Base-by-base conservation (phyloP, 1,140 invertebrate species). In the Ganaspis sp. region DNA sequence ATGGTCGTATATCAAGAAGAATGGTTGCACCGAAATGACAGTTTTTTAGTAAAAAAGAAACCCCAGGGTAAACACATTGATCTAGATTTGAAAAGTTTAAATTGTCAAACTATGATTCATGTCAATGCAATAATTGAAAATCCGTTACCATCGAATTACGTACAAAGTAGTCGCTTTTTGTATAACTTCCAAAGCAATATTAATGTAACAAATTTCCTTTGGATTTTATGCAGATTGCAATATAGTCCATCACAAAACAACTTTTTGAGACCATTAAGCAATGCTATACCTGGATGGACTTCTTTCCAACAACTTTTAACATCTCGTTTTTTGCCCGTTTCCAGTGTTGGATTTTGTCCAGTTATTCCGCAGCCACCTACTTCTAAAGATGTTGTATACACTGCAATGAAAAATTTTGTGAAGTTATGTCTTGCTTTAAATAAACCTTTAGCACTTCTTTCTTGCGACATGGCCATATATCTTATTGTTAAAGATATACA, bases 401-500 rank as follows among this genome's bases (percentile, higher is more conserved):
- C 69, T 29, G 19, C 69, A 40, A 71, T 71, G 70, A 71, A 71
- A 71, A 37, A 37, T 40, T 71, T 71, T n/a, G 11, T n/a, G n/a
- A 4, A 4, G 4, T 11, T 71, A n/a, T 38, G 70, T 71, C 8
- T 38, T 38, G 5, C 2, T 5, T 9, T 17, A 17, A 34, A 17
- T 40, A 42, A 71, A 40, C 15, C 34, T 5, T 71, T 5, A 17
- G 9, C 26, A 11, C 12, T 71, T 6, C 38, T 71, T 38, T 38
- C 70, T 17, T 26, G 26, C 19, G 70, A 71, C 21, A 71, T 71
- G 70, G 70, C 70, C 4, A 71, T 71, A 38, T 71, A 71, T 71
- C 9, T 71, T 9, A 38, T 40, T 38, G 29, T 34, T 5, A 71
- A 71, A 42, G 12, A 2, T 9, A 71, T 71, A 38, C 70, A 71